Evolutionary conservation across 2,113 vertebrate genomes (phyloP).

Genomic region (Pterocles gutturalis): DNA sequence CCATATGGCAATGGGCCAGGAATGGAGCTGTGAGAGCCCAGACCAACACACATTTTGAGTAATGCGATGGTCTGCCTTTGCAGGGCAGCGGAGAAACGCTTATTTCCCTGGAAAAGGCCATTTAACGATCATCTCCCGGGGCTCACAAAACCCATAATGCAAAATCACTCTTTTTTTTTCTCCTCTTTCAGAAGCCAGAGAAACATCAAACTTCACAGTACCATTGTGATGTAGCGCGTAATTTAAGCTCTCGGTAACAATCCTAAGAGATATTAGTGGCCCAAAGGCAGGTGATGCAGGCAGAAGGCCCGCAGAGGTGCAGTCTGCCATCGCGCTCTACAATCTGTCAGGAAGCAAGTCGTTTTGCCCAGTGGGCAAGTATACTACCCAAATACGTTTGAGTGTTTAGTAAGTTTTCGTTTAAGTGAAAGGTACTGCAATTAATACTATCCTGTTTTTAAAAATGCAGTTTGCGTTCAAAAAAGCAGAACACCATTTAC

Average conservation of each 20-base stretch:
- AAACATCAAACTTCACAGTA: neutral
- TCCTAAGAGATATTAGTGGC: neutral
- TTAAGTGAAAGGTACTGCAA: neutral
- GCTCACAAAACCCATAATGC: neutral
- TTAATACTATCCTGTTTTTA: fast-evolving
- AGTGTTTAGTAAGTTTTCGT: fast-evolving
- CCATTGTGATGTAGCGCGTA: fast-evolving
- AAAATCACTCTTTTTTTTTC: neutral
- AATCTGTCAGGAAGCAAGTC: neutral
- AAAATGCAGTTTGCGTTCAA: neutral
- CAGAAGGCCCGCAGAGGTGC: neutral
- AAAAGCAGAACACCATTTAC: neutral
- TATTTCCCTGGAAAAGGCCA: neutral
- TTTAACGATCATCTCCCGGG: neutral
- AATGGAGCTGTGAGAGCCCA: neutral
- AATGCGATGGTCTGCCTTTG: neutral
- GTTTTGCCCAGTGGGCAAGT: neutral
- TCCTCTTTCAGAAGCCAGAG: neutral
- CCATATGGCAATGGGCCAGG: neutral
- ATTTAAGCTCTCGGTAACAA: neutral
- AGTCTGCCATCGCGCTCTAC: neutral
- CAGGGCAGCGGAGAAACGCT: neutral
- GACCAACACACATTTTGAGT: neutral
- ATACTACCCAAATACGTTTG: neutral
- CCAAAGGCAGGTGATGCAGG: neutral